These are phyloP conservation scores for Bucco capensis DNA, from an alignment of 2,113 vertebrate genomes.

Conservation along the genomic window DNA sequence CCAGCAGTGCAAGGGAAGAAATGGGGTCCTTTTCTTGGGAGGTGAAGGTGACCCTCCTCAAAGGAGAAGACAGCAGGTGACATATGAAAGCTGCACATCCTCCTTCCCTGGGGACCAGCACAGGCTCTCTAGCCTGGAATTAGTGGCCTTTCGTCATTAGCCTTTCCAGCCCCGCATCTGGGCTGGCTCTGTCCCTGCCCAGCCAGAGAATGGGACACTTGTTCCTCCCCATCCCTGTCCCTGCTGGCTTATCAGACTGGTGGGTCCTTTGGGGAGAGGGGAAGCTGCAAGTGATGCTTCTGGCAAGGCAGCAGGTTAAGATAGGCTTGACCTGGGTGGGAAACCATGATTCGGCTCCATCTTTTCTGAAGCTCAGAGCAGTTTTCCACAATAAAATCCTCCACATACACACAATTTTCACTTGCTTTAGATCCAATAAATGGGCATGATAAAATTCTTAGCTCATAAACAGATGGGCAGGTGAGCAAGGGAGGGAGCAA, in stretches of 20 bases:
- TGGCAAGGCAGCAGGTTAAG: background rate
- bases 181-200: background rate
- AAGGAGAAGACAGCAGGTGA: background rate
- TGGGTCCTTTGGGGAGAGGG: background rate
- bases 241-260: background rate
- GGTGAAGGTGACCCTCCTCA: background rate
- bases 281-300: background rate
- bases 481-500: background rate
- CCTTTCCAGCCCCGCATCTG: background rate
- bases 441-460: background rate
- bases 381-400: background rate
- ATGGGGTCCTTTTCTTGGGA: background rate
- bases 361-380: background rate
- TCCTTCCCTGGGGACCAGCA: background rate
- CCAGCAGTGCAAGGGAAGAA: too few species aligned
- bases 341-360: background rate
- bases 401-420: background rate
- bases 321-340: background rate
- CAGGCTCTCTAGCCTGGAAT: background rate
- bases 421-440: background rate
- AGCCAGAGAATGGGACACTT: background rate
- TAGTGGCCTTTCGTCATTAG: background rate
- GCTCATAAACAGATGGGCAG: background rate
- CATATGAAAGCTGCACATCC: fast-evolving
- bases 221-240: background rate